Evolutionary conservation across 2,797 vertebrate species (phyloP).

Genomic region (Myotis vivesi): DNA sequence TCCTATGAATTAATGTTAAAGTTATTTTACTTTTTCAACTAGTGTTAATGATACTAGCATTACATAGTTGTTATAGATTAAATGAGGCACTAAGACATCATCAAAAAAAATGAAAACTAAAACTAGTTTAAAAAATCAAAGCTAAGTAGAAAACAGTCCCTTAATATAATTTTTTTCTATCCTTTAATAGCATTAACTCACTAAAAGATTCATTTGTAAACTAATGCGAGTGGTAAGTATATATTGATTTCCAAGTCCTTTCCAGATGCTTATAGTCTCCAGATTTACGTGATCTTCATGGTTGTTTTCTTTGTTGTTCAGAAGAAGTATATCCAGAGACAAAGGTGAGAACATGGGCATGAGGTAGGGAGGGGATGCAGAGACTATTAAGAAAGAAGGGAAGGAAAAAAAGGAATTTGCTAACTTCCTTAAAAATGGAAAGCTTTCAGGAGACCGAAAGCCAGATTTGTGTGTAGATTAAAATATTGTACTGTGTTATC

Average conservation of each 20-base stretch:
- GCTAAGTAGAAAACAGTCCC: not conserved
- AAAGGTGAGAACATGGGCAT: not conserved
- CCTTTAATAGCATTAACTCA: not conserved
- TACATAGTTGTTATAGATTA: not conserved
- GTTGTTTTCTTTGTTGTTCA: not conserved
- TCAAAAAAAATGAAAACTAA: slow-evolving; percentile 18
- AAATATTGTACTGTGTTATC: not conserved
- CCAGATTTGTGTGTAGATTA: not conserved
- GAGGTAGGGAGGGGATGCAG: not conserved
- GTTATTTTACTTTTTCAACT: not conserved
- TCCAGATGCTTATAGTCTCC: not conserved
- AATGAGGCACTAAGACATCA: not conserved
- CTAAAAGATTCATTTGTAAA: not conserved
- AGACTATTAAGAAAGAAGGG: not conserved
- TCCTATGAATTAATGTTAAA: not conserved
- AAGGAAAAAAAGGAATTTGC: not conserved
- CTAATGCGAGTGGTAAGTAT: not conserved
- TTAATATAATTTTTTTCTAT: not conserved
- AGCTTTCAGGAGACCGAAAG: not conserved
- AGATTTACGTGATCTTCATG: not conserved
- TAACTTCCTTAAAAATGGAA: not conserved
- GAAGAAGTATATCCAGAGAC: not conserved
- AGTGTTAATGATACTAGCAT: not conserved
- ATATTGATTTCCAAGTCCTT: not conserved
- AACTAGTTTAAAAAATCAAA: not conserved